phyloP scores from a whole-genome alignment of 2,888 invertebrate species.

The Hydrotaea cyrtoneurina region DNA sequence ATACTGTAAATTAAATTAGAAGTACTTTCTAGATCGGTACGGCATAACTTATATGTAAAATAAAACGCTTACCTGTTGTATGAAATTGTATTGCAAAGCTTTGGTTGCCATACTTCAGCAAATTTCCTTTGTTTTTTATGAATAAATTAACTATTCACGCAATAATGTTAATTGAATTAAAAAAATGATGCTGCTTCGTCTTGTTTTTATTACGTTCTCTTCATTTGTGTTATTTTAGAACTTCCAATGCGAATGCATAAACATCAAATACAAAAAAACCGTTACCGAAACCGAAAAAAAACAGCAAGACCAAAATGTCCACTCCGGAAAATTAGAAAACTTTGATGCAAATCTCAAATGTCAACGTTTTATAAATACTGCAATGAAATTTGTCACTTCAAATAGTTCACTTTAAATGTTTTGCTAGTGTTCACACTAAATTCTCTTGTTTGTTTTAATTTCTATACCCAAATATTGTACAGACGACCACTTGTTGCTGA shows the following conservation, averaged over 20 bases:
- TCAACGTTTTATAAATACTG: constrained; percentile 61
- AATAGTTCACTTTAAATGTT: not conserved
- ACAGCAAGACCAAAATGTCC: not conserved
- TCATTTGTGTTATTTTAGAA: not conserved
- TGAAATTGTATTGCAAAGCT: constrained; percentile 76
- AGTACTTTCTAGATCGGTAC: no score
- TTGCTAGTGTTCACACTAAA: not conserved
- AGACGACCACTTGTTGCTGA: constrained; percentile 6
- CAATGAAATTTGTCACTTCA: not conserved
- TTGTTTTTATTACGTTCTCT: constrained; percentile 9
- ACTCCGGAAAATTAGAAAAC: constrained; percentile 4
- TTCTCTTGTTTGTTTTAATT: constrained; percentile 29
- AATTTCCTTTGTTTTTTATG: constrained; percentile 9
- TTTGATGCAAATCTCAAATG: constrained; percentile 45
- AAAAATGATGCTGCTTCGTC: constrained; percentile 1
- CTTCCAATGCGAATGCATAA: not conserved
- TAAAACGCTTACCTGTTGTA: constrained; percentile 74
- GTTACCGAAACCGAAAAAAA: not conserved
- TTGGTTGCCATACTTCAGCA: constrained; percentile 44
- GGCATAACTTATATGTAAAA: no score
- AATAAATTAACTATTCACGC: constrained; percentile 13
- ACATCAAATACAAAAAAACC: not conserved
- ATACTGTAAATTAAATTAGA: no score
- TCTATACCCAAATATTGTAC: not conserved
- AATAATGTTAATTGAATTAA: constrained; percentile 34